Evolutionary conservation across 2,888 invertebrate species (phyloP).

Genomic region (Chrysolina oricalcia): DNA sequence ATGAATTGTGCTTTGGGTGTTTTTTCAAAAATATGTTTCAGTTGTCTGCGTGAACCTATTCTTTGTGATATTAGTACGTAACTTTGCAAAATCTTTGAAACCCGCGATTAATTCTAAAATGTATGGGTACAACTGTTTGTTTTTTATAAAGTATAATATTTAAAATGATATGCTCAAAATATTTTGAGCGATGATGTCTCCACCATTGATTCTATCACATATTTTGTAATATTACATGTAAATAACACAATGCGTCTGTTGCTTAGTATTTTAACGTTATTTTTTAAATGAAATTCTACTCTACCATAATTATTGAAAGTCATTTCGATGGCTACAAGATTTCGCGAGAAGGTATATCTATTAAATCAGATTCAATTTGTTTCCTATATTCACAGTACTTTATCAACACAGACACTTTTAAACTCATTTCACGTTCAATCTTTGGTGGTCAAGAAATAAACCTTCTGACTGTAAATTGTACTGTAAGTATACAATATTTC

Average conservation of each 20-base stretch:
- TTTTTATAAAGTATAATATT: slow-evolving; percentile 55
- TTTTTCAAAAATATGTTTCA: slow-evolving; percentile 12
- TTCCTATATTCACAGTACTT: no score
- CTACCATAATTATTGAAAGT: slow-evolving; percentile 49
- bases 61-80: slow-evolving; percentile 57
- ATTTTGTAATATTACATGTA: slow-evolving; percentile 65
- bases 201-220: slow-evolving; percentile 62
- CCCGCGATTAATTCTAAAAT: slow-evolving; percentile 64
- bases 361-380: slow-evolving; percentile 21
- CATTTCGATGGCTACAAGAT: slow-evolving; percentile 47
- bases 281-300: slow-evolving; percentile 55
- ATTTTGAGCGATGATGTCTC: slow-evolving; percentile 64
- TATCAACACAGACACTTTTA: neutral
- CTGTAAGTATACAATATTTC: no score
- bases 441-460: no score
- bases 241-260: slow-evolving; percentile 62
- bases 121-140: slow-evolving; percentile 64
- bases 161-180: slow-evolving; percentile 61
- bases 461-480: no score
- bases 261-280: slow-evolving; percentile 58
- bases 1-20: slow-evolving; percentile 39
- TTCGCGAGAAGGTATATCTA: slow-evolving; percentile 43
- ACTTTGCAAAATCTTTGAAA: slow-evolving; percentile 61
- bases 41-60: slow-evolving; percentile 29
- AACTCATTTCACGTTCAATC: no score